A percentile compares a stretch with the other conserved stretches of the same genome.
Evolutionary conservation across 2,888 invertebrate species (phyloP).

Genomic region (Allophyes oxyacanthae): DNA sequence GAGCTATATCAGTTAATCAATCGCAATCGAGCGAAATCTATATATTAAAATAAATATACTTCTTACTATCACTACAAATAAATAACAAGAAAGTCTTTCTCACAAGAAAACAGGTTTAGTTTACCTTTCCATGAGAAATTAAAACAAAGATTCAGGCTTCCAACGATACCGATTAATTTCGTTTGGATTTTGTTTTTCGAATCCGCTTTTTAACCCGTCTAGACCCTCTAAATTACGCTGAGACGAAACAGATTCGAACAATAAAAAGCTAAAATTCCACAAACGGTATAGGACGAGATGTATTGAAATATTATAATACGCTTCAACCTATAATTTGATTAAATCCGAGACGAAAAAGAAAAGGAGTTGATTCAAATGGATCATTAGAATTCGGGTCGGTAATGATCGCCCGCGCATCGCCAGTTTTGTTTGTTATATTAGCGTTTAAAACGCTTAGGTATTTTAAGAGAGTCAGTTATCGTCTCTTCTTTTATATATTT

Average conservation of each 20-base stretch:
- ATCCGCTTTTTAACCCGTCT: conserved; percentile 76
- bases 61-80: neutral
- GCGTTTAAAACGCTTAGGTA: conserved; percentile 72
- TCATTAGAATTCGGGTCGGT: conserved; percentile 87
- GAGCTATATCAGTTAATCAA: too few species aligned
- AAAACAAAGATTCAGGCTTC: conserved; percentile 42
- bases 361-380: conserved; percentile 82
- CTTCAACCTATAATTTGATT: conserved; percentile 89
- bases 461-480: conserved; percentile 68
- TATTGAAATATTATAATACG: conserved; percentile 89
- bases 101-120: conserved; percentile 8
- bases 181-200: conserved; percentile 43
- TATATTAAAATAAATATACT: too few species aligned
- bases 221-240: conserved; percentile 83
- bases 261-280: conserved; percentile 86
- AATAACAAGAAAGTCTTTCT: conserved; percentile 19
- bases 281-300: conserved; percentile 83
- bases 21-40: too few species aligned
- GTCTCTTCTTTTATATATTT: neutral
- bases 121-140: conserved; percentile 37
- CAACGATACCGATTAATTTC: conserved; percentile 66
- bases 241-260: conserved; percentile 81
- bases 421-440: conserved; percentile 83
- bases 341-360: conserved; percentile 85
- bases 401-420: conserved; percentile 82